Evolutionary conservation across 2,888 invertebrate species (phyloP).

Genomic region (Drosophila tanythrix): DNA sequence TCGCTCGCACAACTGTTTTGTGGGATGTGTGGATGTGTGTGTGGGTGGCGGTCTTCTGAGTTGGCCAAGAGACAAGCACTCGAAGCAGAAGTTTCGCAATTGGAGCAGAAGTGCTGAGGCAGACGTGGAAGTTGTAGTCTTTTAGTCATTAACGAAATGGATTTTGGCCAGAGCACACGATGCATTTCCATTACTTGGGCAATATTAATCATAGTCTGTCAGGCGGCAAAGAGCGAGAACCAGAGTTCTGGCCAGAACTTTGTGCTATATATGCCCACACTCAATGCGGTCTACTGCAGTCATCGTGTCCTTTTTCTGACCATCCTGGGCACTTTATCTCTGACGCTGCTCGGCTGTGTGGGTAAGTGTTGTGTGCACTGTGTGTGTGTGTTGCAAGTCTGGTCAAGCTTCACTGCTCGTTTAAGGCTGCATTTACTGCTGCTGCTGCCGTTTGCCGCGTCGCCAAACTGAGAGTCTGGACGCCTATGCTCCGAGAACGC

Average conservation of each 20-base stretch:
- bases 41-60: neutral
- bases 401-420: neutral
- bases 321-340: conserved; percentile 18
- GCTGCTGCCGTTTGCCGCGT: conserved; percentile 26
- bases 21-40: neutral
- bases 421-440: conserved; percentile 55
- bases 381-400: neutral
- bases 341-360: conserved; percentile 45
- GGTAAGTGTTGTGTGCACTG: conserved; percentile 44
- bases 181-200: conserved; percentile 53
- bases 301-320: conserved; percentile 46
- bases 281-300: conserved; percentile 20
- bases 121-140: conserved; percentile 1
- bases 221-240: conserved; percentile 20
- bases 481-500: conserved; percentile 65
- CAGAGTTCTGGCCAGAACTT: conserved; percentile 14
- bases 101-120: conserved; percentile 1
- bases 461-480: conserved; percentile 41
- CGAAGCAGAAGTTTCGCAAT: conserved; percentile 8
- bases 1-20: conserved; percentile 43
- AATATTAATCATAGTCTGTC: conserved; percentile 54
- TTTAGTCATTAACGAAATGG: conserved; percentile 71
- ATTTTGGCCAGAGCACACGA: conserved; percentile 51
- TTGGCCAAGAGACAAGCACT: neutral
- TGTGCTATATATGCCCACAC: conserved; percentile 6